phyloP scores from a whole-genome alignment of 2,113 vertebrate genomes.

The Gambusia holbrooki region DNA sequence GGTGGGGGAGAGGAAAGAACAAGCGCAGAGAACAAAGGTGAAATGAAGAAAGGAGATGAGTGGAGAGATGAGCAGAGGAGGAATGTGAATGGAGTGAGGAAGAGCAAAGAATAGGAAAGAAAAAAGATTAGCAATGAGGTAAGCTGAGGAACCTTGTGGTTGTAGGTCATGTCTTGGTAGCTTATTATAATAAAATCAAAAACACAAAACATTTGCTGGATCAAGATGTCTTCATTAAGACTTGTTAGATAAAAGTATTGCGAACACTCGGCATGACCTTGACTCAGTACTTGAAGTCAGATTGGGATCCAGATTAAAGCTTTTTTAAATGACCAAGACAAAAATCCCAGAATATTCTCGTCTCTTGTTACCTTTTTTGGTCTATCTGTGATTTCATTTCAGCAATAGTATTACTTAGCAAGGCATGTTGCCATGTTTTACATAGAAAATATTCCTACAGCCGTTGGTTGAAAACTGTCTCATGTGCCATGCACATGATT shows the following conservation, averaged over 20 bases:
- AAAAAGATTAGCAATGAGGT: neutral
- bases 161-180: constrained; percentile 4
- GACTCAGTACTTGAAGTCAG: no score
- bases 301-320: no score
- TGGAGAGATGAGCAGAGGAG: constrained; percentile 47
- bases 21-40: constrained; percentile 69
- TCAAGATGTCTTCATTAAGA: neutral
- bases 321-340: no score
- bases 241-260: neutral
- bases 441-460: no score
- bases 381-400: no score
- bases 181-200: neutral
- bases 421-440: no score
- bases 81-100: constrained; percentile 54
- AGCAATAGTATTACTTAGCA: no score
- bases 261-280: neutral
- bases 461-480: no score
- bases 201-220: neutral
- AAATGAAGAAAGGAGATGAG: constrained; percentile 72
- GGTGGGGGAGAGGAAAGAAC: constrained; percentile 71
- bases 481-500: no score
- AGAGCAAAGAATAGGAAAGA: constrained; percentile 5
- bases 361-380: no score
- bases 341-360: no score
- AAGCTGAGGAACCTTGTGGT: neutral